Percentiles rank a stretch among this genome's conserved stretches.
phyloP scores from a whole-genome alignment of 2,113 vertebrate genomes.

The Syngnathus scovelli region DNA sequence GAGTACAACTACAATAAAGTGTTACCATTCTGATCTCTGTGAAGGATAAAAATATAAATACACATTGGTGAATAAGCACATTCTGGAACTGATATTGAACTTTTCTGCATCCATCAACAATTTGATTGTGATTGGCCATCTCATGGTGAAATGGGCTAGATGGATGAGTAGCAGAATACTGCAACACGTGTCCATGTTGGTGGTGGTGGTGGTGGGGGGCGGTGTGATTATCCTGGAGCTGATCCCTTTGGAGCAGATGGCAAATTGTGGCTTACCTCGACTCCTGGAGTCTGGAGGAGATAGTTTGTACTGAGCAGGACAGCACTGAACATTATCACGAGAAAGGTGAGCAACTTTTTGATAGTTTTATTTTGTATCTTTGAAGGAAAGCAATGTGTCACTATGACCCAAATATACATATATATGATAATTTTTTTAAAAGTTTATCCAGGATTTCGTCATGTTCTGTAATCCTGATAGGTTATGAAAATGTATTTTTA shows the following conservation, averaged over 20 bases:
- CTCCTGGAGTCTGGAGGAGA: slow-evolving; percentile 22
- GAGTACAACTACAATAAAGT: too few species aligned
- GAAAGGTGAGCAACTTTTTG: slow-evolving; percentile 37
- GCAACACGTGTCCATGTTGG: slow-evolving; percentile 12
- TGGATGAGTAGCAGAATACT: background rate
- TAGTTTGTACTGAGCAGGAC: slow-evolving; percentile 18
- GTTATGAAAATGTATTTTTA: background rate
- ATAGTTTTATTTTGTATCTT: background rate
- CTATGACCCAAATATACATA: too few species aligned
- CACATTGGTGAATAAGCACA: background rate
- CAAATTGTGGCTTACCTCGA: slow-evolving; percentile 58
- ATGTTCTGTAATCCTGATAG: background rate
- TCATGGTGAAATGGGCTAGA: background rate
- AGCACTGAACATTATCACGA: background rate
- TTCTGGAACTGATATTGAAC: background rate
- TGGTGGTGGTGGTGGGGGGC: too few species aligned
- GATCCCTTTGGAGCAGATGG: slow-evolving; percentile 65
- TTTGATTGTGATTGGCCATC: background rate
- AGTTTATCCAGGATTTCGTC: too few species aligned
- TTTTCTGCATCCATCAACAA: background rate
- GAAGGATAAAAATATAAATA: background rate
- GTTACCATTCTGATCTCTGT: background rate
- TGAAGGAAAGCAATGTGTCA: too few species aligned
- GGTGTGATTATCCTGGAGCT: slow-evolving; percentile 55
- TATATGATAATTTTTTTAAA: too few species aligned